Base-by-base conservation (phyloP, 2,113 vertebrate genomes). In the Indri indri region DNA sequence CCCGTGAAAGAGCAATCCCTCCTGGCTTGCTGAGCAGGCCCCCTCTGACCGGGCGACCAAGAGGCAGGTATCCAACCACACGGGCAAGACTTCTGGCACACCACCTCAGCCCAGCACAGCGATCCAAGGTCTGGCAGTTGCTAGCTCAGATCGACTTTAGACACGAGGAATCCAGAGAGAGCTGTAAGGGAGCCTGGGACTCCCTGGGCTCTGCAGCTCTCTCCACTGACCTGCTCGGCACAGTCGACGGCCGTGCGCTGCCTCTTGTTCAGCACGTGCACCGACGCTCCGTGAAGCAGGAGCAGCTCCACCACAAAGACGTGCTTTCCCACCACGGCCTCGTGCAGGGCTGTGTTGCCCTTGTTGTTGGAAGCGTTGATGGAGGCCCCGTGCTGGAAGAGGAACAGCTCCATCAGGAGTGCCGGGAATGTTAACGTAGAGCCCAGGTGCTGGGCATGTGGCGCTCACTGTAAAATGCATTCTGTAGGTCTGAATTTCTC, bases 301-400 rank as follows among this genome's bases (percentile, higher is more conserved):
- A 99, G 99, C 97, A 99, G 76, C 74, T 99, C 99, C 71, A 99
- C 99, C 98, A 99, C 98, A 0, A 95, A 92, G 96, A 98, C 98
- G 0, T 99, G 98, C 22, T 98, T 98, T 0, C 98, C 99, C 0
- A 97, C 97, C 97, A 99, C 99, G 0, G 99, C 99, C 98, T 99
- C 99, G 0, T 99, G 99, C 89, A 99, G 99, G 0, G 99, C 99
- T 0, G 99, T 99, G 97, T 99, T 99, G 32, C 99, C 99, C 93
- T 99, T 98, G 30, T 98, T 98, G 40, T 99, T 99, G 22, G 30
- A 98, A 4, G 99, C 81, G n/a, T 99, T 99, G 66, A 99, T 98
- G 17, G 98, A 95, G 1, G 99, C 99, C 5, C 99, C 99, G 0
- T 97, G 99, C 99, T 99, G 97, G 79, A 22, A 42, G 81, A 40